phyloP scores from a whole-genome alignment of 2,113 vertebrate genomes.

The Gadus macrocephalus region DNA sequence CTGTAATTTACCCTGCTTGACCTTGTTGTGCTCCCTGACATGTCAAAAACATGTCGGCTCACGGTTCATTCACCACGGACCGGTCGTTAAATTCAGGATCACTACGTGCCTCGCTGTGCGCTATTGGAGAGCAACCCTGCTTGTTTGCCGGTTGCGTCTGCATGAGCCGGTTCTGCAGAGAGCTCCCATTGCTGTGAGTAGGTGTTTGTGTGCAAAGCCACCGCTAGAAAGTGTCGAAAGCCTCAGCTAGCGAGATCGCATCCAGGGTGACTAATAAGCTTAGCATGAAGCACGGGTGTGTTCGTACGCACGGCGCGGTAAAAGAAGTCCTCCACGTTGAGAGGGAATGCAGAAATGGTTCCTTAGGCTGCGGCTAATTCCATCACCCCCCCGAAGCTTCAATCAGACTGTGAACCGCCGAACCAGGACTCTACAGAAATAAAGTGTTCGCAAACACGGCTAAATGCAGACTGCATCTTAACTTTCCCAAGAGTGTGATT shows the following conservation, averaged over 20 bases:
- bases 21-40: constrained; percentile 38
- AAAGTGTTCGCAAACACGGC: too few species aligned
- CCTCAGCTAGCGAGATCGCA: constrained; percentile 76
- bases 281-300: constrained; percentile 73
- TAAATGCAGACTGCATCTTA: too few species aligned
- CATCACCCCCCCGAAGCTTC: constrained; percentile 65
- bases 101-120: constrained; percentile 41
- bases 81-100: constrained; percentile 27
- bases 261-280: constrained; percentile 80
- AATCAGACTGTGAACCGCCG: constrained; percentile 68
- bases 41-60: constrained; percentile 52
- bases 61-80: constrained; percentile 53
- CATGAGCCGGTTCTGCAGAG: constrained; percentile 63
- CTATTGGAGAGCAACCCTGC: constrained; percentile 53
- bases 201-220: constrained; percentile 74
- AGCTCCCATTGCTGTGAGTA: constrained; percentile 70
- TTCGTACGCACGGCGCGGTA: constrained; percentile 62
- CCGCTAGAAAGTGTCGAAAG: constrained; percentile 77
- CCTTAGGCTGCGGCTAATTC: constrained; percentile 69
- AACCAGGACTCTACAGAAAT: constrained; percentile 15
- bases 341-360: constrained; percentile 70
- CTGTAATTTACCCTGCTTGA: constrained; percentile 63
- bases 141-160: constrained; percentile 51
- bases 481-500: too few species aligned
- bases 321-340: constrained; percentile 63